Base-by-base conservation (phyloP, 1,140 invertebrate species). In the Bombus fervidus region DNA sequence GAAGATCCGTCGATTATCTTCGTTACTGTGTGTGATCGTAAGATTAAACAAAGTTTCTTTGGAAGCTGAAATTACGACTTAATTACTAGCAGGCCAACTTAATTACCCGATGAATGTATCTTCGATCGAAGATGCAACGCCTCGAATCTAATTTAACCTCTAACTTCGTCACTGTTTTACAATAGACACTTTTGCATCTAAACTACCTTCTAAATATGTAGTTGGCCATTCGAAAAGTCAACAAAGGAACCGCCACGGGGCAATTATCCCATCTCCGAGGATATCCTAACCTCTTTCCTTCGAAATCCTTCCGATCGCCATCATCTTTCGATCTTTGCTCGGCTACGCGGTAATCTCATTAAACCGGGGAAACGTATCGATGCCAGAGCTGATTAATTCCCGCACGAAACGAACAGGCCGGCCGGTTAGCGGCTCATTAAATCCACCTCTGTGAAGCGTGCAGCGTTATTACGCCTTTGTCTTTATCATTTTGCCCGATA, bases 401-500 rank as follows among this genome's bases (percentile, higher is more conserved):
- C 69, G 69, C 47, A 39, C 68, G 53, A 59, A 80, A 82, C 80
- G 62, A 34, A 59, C 10, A 28, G 9, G 34, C 22, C n/a, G 6
- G 66, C 6, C 15, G 64, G 66, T 69, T 41, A 57, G 31, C n/a
- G 43, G 62, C 79, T 68, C 81, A 68, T 83, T 77, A 83, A 83
- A 76, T 37, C 22, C 41, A 22, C 62, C 13, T 25, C 82, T 78
- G 43, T 59, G 72, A 82, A 43, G 53, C 39, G 59, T 31, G 72
- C 64, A 53, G 31, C 41, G 43, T 77, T 83, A 76, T 77, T 57
- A 62, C 34, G 34, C 74, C 5, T 34, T 53, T 77, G 74, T 69
- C 74, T 47, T 83, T 83, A 83, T 83, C 64, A 83, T 77, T 83
- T 57, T 4, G 18, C 34, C 31, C 22, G 43, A 77, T 77, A 77